These are phyloP conservation scores for Taenioides sp. DNA, from an alignment of 2,797 vertebrate genomes.

Conservation along the genomic window DNA sequence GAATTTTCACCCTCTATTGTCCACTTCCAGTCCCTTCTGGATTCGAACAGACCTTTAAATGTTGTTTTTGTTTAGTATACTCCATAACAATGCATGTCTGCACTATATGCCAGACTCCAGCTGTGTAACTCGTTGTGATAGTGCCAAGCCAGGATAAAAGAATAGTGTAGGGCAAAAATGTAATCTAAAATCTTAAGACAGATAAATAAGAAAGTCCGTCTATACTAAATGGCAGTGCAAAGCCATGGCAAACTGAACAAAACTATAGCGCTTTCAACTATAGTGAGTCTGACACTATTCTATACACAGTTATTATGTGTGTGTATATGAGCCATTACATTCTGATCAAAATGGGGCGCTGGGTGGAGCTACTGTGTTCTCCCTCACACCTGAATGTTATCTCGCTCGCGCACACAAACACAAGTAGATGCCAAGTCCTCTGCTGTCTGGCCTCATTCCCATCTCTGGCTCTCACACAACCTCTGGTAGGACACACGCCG, in stretches of 20 bases:
- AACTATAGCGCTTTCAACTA: background rate
- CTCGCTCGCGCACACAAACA: constrained; percentile 36
- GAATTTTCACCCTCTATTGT: too few species aligned
- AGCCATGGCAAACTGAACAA: background rate
- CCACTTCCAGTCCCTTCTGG: too few species aligned
- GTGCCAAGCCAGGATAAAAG: too few species aligned
- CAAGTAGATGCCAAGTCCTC: constrained; percentile 60
- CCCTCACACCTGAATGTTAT: constrained; percentile 65
- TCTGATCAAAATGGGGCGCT: constrained; percentile 54
- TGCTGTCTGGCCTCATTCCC: constrained; percentile 67
- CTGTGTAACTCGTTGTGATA: too few species aligned
- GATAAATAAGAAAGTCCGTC: background rate
- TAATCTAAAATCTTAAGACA: background rate
- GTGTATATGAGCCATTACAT: constrained; percentile 25
- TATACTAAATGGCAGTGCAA: background rate
- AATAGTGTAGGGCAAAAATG: too few species aligned
- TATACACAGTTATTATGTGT: constrained; percentile 9
- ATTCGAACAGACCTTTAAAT: too few species aligned
- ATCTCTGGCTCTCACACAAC: constrained; percentile 54
- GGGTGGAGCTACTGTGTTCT: constrained; percentile 50
- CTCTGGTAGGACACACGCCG: constrained; percentile 55
- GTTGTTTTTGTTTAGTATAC: too few species aligned
- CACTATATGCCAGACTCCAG: too few species aligned
- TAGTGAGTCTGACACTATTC: background rate
- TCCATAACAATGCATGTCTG: too few species aligned